Conservation (phyloP, 2,888 invertebrate genomes). For the Drosophila austrosaltans region DNA sequence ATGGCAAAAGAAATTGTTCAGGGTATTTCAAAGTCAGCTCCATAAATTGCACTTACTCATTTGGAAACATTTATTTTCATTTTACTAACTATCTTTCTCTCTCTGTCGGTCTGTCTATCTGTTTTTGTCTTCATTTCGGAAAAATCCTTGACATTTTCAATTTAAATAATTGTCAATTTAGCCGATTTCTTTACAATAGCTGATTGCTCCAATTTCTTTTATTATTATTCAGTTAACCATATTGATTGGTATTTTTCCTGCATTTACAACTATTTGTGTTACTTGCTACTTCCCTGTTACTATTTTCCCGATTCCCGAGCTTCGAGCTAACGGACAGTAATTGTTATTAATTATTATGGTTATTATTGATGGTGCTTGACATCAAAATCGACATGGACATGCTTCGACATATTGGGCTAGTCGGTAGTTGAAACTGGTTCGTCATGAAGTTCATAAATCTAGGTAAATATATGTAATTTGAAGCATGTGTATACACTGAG, state of each 20-base stretch:
- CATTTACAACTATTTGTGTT: constrained; percentile 9
- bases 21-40: not conserved
- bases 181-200: constrained; percentile 21
- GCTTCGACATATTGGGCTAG: constrained; percentile 46
- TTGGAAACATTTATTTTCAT: not conserved
- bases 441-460: constrained; percentile 49
- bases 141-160: constrained; percentile 44
- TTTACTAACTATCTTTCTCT: not conserved
- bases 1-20: not conserved
- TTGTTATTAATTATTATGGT: constrained; percentile 79
- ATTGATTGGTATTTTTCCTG: constrained; percentile 56
- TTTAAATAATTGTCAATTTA: constrained; percentile 49
- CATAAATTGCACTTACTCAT: not conserved
- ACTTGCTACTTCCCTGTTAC: not conserved
- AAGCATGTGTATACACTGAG: constrained; percentile 39
- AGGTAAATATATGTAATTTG: constrained; percentile 58
- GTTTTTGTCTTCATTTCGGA: not conserved
- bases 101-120: not conserved
- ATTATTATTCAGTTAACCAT: not conserved
- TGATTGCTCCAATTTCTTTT: constrained; percentile 23
- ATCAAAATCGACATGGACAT: constrained; percentile 31
- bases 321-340: constrained; percentile 57
- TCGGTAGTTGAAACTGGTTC: constrained; percentile 34
- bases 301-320: not conserved
- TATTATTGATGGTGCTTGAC: constrained; percentile 75